Evolutionary conservation across 2,888 invertebrate species (phyloP).

Genomic region (Gibbula magus): DNA sequence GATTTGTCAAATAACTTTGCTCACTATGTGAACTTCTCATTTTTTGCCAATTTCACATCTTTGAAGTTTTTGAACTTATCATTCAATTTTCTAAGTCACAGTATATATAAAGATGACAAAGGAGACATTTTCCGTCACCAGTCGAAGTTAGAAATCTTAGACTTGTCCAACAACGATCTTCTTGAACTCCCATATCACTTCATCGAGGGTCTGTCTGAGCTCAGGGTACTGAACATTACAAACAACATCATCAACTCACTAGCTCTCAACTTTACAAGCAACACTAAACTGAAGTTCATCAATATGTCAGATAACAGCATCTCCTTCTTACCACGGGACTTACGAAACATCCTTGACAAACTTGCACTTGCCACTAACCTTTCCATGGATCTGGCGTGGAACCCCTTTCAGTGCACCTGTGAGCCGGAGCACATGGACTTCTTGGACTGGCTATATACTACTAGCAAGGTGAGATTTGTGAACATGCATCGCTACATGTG

Average conservation of each 20-base stretch:
- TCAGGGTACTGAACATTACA: constrained; percentile 28
- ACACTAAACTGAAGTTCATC: constrained; percentile 21
- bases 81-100: not conserved
- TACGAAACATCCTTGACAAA: not conserved
- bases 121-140: constrained; percentile 10
- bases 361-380: not conserved
- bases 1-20: constrained; percentile 42
- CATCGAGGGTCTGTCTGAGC: constrained; percentile 27
- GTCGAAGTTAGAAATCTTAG: constrained; percentile 19
- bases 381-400: constrained; percentile 24
- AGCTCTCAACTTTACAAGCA: constrained; percentile 9
- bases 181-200: not conserved
- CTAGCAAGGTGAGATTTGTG: not conserved
- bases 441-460: constrained; percentile 34
- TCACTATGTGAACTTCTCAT: not conserved
- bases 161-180: constrained; percentile 32
- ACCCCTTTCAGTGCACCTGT: constrained; percentile 39
- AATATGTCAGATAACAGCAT: constrained; percentile 23
- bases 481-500: not conserved
- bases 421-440: constrained; percentile 27
- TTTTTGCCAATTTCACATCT: constrained; percentile 31
- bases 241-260: constrained; percentile 20
- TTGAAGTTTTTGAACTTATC: not conserved
- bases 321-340: constrained; percentile 13
- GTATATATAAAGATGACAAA: constrained; percentile 17